Conservation (phyloP, 2,888 invertebrate genomes). For the Drosophila meridiana region DNA sequence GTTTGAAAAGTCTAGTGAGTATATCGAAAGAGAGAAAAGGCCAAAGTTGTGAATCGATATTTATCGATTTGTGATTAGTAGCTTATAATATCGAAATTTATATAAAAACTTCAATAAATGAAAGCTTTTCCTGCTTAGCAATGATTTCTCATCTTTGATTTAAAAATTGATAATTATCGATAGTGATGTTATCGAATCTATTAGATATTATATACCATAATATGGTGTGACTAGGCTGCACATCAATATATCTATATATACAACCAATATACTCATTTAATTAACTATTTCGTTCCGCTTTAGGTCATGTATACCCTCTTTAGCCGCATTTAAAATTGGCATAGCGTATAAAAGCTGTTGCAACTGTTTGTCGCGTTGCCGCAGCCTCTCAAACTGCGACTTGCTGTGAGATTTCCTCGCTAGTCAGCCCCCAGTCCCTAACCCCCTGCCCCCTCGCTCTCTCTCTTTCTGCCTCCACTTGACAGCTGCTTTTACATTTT, state of each 20-base stretch:
- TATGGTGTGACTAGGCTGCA: neutral
- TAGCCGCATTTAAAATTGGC: neutral
- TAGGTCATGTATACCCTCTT: neutral
- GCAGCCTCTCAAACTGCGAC: conserved; percentile 23
- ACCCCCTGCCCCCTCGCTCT: neutral
- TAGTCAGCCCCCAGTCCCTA: too few relatives aligned
- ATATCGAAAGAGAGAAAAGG: too few relatives aligned
- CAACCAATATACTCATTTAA: neutral
- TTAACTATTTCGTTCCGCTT: neutral
- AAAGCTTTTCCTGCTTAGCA: too few relatives aligned
- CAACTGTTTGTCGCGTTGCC: conserved; percentile 30
- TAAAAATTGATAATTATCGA: neutral
- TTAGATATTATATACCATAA: neutral
- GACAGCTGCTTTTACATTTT: conserved; percentile 68
- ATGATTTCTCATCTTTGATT: too few relatives aligned
- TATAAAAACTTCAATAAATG: too few relatives aligned
- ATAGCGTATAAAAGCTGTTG: conserved; percentile 5
- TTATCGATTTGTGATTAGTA: neutral
- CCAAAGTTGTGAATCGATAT: too few relatives aligned
- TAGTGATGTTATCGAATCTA: neutral
- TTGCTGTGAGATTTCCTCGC: conserved; percentile 7
- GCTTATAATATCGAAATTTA: too few relatives aligned
- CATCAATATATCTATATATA: neutral
- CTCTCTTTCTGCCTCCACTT: neutral
- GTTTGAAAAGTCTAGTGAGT: neutral